Evolutionary conservation across 92 coral and sea anemone species (phyloP).

Genomic region (Bergia puertoricense): DNA sequence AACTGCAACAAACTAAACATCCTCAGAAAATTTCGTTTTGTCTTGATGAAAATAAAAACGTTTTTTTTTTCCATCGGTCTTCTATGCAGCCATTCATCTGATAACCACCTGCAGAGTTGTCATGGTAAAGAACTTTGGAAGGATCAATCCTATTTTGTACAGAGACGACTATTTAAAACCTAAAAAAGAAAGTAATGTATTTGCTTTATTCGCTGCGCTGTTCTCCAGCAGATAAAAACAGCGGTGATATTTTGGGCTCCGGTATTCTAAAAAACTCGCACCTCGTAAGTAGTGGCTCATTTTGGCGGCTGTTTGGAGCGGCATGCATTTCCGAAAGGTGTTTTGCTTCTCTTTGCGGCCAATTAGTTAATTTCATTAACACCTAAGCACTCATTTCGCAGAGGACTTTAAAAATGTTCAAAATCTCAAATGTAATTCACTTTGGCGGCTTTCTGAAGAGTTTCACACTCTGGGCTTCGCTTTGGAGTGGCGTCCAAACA

Average conservation of each 20-base stretch:
- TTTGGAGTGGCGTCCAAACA: slow-evolving; percentile 24
- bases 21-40: neutral
- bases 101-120: no score
- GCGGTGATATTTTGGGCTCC: neutral
- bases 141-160: neutral
- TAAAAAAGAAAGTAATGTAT: no score
- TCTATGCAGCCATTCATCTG: neutral
- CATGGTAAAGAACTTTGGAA: no score
- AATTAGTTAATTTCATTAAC: slow-evolving; percentile 46
- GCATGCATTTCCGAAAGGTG: slow-evolving; percentile 30
- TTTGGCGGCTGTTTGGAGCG: slow-evolving; percentile 18
- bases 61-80: neutral
- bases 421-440: slow-evolving; percentile 13
- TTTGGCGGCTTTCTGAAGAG: slow-evolving; percentile 44
- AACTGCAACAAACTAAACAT: neutral
- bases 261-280: neutral
- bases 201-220: neutral
- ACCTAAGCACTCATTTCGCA: slow-evolving; percentile 34
- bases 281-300: neutral
- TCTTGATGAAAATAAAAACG: no score
- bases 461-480: slow-evolving; percentile 25
- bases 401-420: neutral
- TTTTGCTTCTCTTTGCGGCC: slow-evolving; percentile 29
- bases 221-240: no score
- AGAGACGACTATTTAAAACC: neutral